Conservation (phyloP, 2,113 vertebrate species). For the Sorex araneus region DNA sequence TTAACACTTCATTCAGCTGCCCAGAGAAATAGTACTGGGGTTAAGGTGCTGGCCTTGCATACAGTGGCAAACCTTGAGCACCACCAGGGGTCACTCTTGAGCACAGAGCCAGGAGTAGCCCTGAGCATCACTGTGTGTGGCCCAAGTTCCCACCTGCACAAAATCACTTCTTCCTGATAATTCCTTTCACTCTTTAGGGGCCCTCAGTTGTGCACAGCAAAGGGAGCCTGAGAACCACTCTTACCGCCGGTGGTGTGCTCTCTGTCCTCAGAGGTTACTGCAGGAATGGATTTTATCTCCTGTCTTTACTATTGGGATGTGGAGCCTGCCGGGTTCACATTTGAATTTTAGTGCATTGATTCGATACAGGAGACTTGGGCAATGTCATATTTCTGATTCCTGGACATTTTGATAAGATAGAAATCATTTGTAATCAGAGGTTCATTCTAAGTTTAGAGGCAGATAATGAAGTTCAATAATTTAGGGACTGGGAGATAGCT, state of each 20-base stretch:
- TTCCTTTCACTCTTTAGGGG: not conserved
- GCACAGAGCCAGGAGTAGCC: not conserved
- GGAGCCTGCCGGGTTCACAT: not conserved
- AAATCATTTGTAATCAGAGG: not conserved
- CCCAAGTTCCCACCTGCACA: no score
- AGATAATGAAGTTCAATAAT: slow-evolving; percentile 19
- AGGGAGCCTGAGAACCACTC: not conserved
- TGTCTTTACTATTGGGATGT: not conserved
- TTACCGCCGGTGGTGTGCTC: not conserved
- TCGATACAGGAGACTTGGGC: not conserved
- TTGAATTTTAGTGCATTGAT: not conserved
- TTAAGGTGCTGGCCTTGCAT: no score
- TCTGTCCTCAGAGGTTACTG: not conserved
- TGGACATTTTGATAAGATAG: slow-evolving; percentile 4
- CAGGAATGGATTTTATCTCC: not conserved
- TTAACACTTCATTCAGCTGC: not conserved
- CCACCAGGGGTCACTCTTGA: not conserved
- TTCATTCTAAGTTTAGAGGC: not conserved
- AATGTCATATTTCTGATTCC: not conserved
- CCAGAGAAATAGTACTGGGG: no score
- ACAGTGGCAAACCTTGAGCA: no score
- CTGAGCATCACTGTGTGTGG: no score
- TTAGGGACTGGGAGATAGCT: not conserved
- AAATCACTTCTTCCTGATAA: not conserved
- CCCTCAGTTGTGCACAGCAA: not conserved